phyloP scores from a whole-genome alignment of 2,113 vertebrate genomes.

The Cryptotis parvus region DNA sequence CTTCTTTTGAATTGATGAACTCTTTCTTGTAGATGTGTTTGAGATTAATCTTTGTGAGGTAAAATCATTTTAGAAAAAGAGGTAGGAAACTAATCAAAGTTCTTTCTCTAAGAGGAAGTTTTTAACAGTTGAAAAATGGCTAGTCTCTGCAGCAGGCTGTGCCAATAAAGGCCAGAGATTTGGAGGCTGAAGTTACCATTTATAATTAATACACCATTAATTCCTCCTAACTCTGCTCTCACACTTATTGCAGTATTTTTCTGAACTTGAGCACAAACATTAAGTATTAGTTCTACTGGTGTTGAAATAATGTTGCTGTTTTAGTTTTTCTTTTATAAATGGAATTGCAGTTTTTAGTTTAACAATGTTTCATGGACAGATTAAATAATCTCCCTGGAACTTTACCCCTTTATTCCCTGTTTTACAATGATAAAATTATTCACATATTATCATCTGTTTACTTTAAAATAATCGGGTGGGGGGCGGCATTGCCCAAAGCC shows the following conservation, averaged over 20 bases:
- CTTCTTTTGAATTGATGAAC: conserved; percentile 48
- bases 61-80: conserved; percentile 47
- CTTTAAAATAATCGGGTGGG: background rate
- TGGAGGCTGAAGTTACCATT: conserved; percentile 2
- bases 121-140: conserved; percentile 59
- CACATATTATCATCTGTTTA: background rate
- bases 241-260: background rate
- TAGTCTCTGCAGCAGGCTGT: conserved; percentile 16
- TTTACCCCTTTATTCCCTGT: background rate
- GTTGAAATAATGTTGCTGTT: background rate
- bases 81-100: conserved; percentile 49
- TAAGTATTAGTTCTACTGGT: conserved; percentile 7
- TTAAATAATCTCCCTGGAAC: conserved; percentile 4
- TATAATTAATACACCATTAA: conserved; percentile 48
- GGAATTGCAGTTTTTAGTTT: conserved; percentile 2
- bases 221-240: conserved; percentile 9
- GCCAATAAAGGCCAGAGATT: background rate
- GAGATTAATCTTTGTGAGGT: conserved; percentile 63
- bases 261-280: background rate
- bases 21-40: conserved; percentile 47
- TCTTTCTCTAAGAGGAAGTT: conserved; percentile 64
- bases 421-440: background rate
- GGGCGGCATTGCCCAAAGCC: background rate
- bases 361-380: background rate
- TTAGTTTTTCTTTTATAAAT: conserved; percentile 1